Percentiles rank a stretch among this genome's conserved stretches.
Conservation (phyloP, 2,888 invertebrate species). For the Drosophila mettleri region DNA sequence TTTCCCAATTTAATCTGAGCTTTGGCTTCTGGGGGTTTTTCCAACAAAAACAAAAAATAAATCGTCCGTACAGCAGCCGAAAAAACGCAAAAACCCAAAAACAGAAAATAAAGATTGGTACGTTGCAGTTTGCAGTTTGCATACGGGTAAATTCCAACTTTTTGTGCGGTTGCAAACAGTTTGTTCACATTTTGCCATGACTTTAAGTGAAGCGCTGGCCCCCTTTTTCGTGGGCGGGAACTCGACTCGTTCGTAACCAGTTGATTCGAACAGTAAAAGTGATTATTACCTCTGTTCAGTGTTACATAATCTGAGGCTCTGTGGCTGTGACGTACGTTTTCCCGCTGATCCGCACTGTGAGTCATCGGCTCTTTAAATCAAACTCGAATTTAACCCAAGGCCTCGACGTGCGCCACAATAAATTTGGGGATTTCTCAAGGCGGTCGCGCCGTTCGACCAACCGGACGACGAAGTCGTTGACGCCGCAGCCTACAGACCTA, state of each 20-base stretch:
- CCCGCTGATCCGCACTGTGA: slow-evolving; percentile 56
- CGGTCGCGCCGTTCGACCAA: slow-evolving; percentile 46
- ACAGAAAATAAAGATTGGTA: neutral
- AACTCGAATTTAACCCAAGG: slow-evolving; percentile 77
- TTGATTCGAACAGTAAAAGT: slow-evolving; percentile 72
- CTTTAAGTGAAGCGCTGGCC: slow-evolving; percentile 34
- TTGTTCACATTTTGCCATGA: slow-evolving; percentile 75
- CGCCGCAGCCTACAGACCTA: slow-evolving; percentile 68
- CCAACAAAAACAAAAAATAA: neutral
- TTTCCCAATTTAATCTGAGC: slow-evolving; percentile 18
- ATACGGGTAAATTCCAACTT: neutral
- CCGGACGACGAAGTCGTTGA: slow-evolving; percentile 76
- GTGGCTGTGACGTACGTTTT: slow-evolving; percentile 74
- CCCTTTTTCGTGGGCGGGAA: slow-evolving; percentile 52
- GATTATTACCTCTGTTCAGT: slow-evolving; percentile 61
- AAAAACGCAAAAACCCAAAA: neutral
- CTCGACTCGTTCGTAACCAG: slow-evolving; percentile 64
- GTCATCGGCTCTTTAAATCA: slow-evolving; percentile 73
- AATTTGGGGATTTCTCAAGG: slow-evolving; percentile 81
- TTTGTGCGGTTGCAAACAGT: slow-evolving; percentile 28
- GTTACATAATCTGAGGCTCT: slow-evolving; percentile 71
- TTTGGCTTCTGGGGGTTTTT: slow-evolving; percentile 10
- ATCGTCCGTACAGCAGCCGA: slow-evolving; percentile 7
- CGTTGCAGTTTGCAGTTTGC: neutral
- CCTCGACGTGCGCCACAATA: slow-evolving; percentile 73